A percentile compares a stretch with the other conserved stretches of the same genome.
These are phyloP conservation scores for Cassiopea andromeda DNA, from an alignment of 30 jellyfish, hydroid and myxozoan species.

Conservation along the genomic window DNA sequence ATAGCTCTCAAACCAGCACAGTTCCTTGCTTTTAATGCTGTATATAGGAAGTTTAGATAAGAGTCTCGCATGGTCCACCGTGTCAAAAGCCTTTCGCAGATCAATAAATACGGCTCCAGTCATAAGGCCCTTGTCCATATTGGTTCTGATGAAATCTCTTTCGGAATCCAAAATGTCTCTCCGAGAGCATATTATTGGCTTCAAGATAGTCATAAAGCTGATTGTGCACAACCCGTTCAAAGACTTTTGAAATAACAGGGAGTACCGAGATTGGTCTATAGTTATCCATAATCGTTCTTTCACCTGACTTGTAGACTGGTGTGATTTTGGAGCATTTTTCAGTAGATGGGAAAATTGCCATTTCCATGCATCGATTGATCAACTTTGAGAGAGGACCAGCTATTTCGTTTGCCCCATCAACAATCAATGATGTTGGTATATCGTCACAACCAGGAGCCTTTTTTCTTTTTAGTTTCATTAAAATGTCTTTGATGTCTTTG, in stretches of 20 bases:
- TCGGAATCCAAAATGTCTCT: constrained; percentile 56
- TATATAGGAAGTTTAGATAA: constrained; percentile 27
- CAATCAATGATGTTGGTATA: constrained; percentile 40
- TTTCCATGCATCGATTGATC: constrained; percentile 25
- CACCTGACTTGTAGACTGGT: constrained; percentile 54
- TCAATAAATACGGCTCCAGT: constrained; percentile 63
- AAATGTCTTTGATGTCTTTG: constrained; percentile 30
- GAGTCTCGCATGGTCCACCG: constrained; percentile 57
- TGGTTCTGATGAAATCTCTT: constrained; percentile 42
- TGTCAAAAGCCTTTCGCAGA: constrained; percentile 40
- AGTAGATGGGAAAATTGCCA: constrained; percentile 44
- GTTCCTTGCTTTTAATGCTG: constrained; percentile 54
- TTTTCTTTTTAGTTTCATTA: constrained; percentile 35
- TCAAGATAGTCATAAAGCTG: constrained; percentile 60
- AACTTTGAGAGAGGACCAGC: constrained; percentile 45
- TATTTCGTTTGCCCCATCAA: constrained; percentile 45
- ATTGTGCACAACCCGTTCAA: constrained; percentile 35
- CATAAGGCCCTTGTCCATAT: constrained; percentile 49
- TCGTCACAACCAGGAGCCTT: constrained; percentile 36
- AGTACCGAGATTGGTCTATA: constrained; percentile 55
- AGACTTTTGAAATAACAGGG: constrained; percentile 22
- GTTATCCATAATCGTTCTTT: constrained; percentile 46
- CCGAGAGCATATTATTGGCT: constrained; percentile 43
- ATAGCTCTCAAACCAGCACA: constrained; percentile 67
- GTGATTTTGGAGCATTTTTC: constrained; percentile 38